Base-by-base conservation (phyloP, 2,888 invertebrate genomes). In the Cinara cedri region DNA sequence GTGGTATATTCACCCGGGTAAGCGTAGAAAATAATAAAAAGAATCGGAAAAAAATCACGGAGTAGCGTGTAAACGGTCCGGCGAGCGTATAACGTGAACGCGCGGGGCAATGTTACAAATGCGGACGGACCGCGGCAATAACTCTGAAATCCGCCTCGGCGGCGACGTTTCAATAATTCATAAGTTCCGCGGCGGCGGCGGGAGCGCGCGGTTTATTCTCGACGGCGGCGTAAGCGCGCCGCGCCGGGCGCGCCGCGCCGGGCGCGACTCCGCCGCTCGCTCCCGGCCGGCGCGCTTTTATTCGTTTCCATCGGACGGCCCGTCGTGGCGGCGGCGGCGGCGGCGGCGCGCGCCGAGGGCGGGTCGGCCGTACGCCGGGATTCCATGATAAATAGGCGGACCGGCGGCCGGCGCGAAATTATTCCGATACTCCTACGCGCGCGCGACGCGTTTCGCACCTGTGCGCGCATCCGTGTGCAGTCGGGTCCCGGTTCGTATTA, bases 161-260 rank as follows among this genome's bases (percentile, higher is more conserved):
- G 21, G 14, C 19, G 13, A 14, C 55, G 26, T 51, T 78, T 78
- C 60, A 78, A 78, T 78, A 78, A 78, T 78, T 78, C 68, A 78
- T 70, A 70, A 76, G 68, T 60, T 57, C 26, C 57, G 11, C 55
- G 11, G 63, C 26, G 16, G 54, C 21, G 14, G 21, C 19, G 54
- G 51, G n/a, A 34, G 16, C n/a, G 13, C 19, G n/a, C n/a, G n/a
- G n/a, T n/a, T n/a, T n/a, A n/a, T n/a, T n/a, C n/a, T n/a, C n/a
- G n/a, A n/a, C n/a, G n/a, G n/a, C n/a, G n/a, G n/a, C n/a, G n/a
- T n/a, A n/a, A n/a, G n/a, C n/a, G n/a, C 21, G 42, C 14, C 63
- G 24, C 21, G 14, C 21, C 19, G 54, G 51, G n/a, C 19, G 16
- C n/a, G 13, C 19, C 21, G 21, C 26, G 13, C 2, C 57, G 42